phyloP scores from a whole-genome alignment of 2,113 vertebrate species.

The Urocolius indicus region DNA sequence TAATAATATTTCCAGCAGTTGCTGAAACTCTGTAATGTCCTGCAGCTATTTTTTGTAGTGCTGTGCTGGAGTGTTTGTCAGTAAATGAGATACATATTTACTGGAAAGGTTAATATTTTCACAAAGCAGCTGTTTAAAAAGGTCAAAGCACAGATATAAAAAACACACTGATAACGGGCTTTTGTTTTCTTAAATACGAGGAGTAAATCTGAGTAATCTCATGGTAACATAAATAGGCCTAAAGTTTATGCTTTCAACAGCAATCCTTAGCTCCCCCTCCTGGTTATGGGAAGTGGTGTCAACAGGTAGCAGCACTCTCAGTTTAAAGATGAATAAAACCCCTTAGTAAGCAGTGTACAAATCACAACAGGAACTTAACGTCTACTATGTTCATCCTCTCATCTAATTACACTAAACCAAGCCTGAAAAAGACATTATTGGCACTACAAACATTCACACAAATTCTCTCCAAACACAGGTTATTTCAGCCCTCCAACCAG shows the following conservation, averaged over 20 bases:
- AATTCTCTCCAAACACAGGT: background rate
- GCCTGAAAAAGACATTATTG: rapidly evolving
- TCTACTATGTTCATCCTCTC: background rate
- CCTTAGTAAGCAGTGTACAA: background rate
- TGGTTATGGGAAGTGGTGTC: background rate
- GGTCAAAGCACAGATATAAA: background rate
- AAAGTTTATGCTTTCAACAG: background rate
- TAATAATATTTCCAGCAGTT: background rate
- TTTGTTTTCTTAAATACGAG: background rate
- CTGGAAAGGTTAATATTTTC: background rate
- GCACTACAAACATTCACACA: background rate
- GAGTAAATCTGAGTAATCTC: background rate
- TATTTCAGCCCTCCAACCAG: background rate
- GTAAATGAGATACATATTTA: background rate
- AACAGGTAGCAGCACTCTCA: background rate
- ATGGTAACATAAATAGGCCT: background rate
- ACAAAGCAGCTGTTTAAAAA: background rate
- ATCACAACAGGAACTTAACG: background rate
- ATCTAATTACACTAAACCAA: background rate
- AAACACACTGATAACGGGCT: background rate
- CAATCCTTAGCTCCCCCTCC: background rate
- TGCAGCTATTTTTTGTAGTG: background rate
- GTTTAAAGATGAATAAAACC: background rate
- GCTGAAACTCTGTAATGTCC: background rate
- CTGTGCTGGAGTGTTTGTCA: background rate